Evolutionary conservation across 2,888 invertebrate species (phyloP).

Genomic region (Scaptomyza reducta): DNA sequence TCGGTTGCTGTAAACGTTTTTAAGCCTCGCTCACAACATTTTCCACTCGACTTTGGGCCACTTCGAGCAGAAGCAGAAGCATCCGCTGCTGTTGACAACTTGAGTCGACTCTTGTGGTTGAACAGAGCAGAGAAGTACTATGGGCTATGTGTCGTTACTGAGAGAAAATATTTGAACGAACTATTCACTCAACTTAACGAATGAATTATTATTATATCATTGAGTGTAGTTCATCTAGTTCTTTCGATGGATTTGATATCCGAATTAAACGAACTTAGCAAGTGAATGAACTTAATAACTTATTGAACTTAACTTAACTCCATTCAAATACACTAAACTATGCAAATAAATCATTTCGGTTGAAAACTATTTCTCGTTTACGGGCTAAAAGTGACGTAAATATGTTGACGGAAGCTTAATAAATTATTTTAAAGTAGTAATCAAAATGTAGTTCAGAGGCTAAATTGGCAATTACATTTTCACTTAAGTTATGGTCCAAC

Average conservation of each 20-base stretch:
- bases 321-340: not conserved
- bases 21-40: constrained; percentile 73
- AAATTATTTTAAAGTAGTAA: not conserved
- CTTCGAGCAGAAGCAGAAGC: constrained; percentile 5
- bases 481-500: not conserved
- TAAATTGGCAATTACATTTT: not conserved
- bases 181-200: not conserved
- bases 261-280: too few species aligned
- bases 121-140: not conserved
- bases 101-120: not conserved
- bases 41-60: constrained; percentile 52
- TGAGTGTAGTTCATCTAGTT: too few species aligned
- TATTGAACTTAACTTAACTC: too few species aligned
- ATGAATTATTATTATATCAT: too few species aligned
- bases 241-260: too few species aligned
- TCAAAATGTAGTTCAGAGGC: constrained; percentile 17
- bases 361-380: constrained; percentile 20
- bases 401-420: not conserved
- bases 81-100: not conserved
- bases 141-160: constrained; percentile 1
- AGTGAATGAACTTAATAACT: too few species aligned
- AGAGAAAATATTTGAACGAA: not conserved
- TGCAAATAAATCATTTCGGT: not conserved
- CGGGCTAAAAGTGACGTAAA: constrained; percentile 1
- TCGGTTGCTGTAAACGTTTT: constrained; percentile 83